phyloP scores from a whole-genome alignment of 2,888 invertebrate species.

The Latheticus oryzae region DNA sequence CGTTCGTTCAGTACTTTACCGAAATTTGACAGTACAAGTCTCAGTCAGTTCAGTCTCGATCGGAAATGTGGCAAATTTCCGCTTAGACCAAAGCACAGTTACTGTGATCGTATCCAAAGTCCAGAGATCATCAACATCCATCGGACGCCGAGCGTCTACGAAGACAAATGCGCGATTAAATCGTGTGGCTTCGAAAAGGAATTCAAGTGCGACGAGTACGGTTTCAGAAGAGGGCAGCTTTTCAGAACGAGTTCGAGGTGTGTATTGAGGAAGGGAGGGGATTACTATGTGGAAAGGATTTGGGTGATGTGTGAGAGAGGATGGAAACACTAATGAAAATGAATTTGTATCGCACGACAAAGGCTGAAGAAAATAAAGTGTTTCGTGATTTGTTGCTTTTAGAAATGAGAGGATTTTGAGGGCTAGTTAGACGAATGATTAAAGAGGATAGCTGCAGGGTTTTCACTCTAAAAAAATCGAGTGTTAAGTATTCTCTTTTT shows the following conservation, averaged over 20 bases:
- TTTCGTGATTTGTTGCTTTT: too few species aligned
- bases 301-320: background rate
- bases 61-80: constrained; percentile 54
- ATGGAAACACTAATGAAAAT: too few species aligned
- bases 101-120: constrained; percentile 56
- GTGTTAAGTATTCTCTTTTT: too few species aligned
- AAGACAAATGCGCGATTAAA: constrained; percentile 57
- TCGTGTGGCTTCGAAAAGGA: constrained; percentile 58
- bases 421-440: too few species aligned
- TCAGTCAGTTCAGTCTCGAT: constrained; percentile 67
- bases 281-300: too few species aligned
- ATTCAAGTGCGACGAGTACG: constrained; percentile 61
- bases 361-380: too few species aligned
- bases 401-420: too few species aligned
- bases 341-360: too few species aligned
- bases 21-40: constrained; percentile 57
- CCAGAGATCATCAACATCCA: constrained; percentile 64
- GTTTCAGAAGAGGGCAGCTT: constrained; percentile 58
- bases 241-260: constrained; percentile 54
- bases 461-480: too few species aligned
- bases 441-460: too few species aligned
- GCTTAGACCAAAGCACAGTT: constrained; percentile 39
- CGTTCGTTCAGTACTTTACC: constrained; percentile 58
- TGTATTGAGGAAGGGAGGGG: too few species aligned
- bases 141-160: constrained; percentile 57